A percentile compares a stretch with the other conserved stretches of the same genome.
Evolutionary conservation across 2,888 invertebrate genomes (phyloP).

Genomic region (Catocala sponsa): DNA sequence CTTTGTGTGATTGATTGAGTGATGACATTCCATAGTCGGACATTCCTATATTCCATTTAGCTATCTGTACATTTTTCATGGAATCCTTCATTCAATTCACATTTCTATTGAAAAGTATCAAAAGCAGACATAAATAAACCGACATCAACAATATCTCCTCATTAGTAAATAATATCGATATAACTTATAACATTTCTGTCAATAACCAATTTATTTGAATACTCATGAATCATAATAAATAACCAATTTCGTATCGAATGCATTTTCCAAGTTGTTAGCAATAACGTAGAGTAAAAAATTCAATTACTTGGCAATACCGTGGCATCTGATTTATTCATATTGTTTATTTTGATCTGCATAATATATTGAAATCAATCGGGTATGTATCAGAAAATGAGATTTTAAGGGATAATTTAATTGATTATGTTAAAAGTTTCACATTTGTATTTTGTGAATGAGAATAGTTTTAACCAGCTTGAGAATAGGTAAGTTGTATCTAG

Average conservation of each 20-base stretch:
- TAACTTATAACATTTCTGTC: conserved; percentile 43
- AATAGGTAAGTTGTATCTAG: no score
- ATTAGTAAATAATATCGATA: conserved; percentile 33
- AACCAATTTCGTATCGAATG: conserved; percentile 58
- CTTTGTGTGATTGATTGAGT: no score
- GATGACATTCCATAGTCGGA: no score
- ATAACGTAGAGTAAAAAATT: conserved; percentile 49
- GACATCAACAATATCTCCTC: conserved; percentile 20
- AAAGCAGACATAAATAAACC: conserved; percentile 2
- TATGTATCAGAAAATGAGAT: conserved; percentile 31
- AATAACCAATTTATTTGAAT: conserved; percentile 57
- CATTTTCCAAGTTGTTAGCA: conserved; percentile 42
- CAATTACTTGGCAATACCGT: conserved; percentile 47
- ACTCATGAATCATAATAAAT: conserved; percentile 64
- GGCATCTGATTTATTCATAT: conserved; percentile 43
- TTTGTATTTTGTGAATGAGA: conserved; percentile 1
- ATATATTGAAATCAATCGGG: conserved; percentile 40
- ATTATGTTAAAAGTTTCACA: conserved; percentile 18
- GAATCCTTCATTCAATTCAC: no score
- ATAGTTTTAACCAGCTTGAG: no score
- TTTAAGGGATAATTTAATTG: conserved; percentile 31
- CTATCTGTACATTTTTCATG: no score
- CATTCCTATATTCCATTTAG: no score
- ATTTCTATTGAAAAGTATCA: not conserved
- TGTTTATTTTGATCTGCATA: conserved; percentile 43